phyloP scores from a whole-genome alignment of 2,797 vertebrate genomes.

The Hydrocynus forskahlii region DNA sequence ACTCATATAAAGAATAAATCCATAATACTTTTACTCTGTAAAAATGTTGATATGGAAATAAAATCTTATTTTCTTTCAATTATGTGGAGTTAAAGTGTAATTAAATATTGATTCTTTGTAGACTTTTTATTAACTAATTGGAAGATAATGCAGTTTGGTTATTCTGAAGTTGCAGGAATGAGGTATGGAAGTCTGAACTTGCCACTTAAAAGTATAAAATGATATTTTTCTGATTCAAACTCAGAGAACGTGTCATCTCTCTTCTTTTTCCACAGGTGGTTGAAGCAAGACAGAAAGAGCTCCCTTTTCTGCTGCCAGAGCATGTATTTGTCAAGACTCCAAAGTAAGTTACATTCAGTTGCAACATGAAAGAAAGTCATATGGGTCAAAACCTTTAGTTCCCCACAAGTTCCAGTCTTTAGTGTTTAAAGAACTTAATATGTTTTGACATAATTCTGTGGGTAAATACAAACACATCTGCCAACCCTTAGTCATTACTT shows the following conservation, averaged over 20 bases:
- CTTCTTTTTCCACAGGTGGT: constrained; percentile 77
- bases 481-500: too few species aligned
- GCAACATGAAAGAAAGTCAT: not conserved
- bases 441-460: too few species aligned
- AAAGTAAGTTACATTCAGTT: constrained; percentile 76
- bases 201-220: not conserved
- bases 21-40: too few species aligned
- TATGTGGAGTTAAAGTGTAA: too few species aligned
- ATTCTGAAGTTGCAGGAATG: too few species aligned
- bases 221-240: not conserved
- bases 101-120: not conserved
- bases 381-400: constrained; percentile 12
- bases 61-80: too few species aligned
- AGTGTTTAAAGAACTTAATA: not conserved
- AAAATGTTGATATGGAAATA: too few species aligned
- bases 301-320: constrained; percentile 84
- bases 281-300: constrained; percentile 78
- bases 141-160: too few species aligned
- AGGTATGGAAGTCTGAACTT: not conserved
- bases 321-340: constrained; percentile 79
- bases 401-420: not conserved
- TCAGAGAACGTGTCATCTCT: not conserved
- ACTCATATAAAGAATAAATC: too few species aligned
- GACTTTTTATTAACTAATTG: too few species aligned
- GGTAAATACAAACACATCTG: too few species aligned